These are phyloP conservation scores for Crenuchus spilurus DNA, from an alignment of 2,797 vertebrate species.

Conservation along the genomic window DNA sequence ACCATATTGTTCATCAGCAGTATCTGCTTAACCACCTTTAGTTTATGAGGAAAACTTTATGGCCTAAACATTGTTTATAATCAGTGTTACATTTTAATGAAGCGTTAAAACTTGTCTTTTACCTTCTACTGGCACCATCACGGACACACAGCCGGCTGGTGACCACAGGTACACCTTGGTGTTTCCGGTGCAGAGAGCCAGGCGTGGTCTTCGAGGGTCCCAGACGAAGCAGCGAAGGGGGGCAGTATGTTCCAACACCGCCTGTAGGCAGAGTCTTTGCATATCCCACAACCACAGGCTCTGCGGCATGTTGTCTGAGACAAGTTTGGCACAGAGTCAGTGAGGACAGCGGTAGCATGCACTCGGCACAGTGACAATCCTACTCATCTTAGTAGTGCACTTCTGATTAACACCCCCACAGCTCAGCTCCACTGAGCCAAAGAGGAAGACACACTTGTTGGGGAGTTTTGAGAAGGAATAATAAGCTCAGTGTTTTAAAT, in stretches of 20 bases:
- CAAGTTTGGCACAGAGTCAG: slow-evolving; percentile 36
- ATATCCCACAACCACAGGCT: slow-evolving; percentile 94
- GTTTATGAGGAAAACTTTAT: too few relatives aligned
- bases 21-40: too few relatives aligned
- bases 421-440: slow-evolving; percentile 9
- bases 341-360: neutral
- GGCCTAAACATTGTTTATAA: too few relatives aligned
- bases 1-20: too few relatives aligned
- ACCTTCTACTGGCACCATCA: slow-evolving; percentile 90
- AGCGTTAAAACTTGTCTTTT: slow-evolving; percentile 41
- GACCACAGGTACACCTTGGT: slow-evolving; percentile 90
- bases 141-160: slow-evolving; percentile 84
- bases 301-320: slow-evolving; percentile 85
- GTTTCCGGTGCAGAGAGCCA: slow-evolving; percentile 89
- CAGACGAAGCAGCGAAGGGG: slow-evolving; percentile 87
- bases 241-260: slow-evolving; percentile 86
- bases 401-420: slow-evolving; percentile 40
- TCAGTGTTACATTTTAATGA: too few relatives aligned
- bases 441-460: slow-evolving; percentile 44
- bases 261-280: slow-evolving; percentile 82
- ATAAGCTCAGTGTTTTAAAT: slow-evolving; percentile 35
- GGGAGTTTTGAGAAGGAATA: slow-evolving; percentile 28
- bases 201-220: slow-evolving; percentile 86
- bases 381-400: slow-evolving; percentile 29
- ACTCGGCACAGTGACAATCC: slow-evolving; percentile 25